Percentiles rank a stretch among this genome's conserved stretches.
phyloP scores from a whole-genome alignment of 2,888 invertebrate species.

The Uropetala carovei region DNA sequence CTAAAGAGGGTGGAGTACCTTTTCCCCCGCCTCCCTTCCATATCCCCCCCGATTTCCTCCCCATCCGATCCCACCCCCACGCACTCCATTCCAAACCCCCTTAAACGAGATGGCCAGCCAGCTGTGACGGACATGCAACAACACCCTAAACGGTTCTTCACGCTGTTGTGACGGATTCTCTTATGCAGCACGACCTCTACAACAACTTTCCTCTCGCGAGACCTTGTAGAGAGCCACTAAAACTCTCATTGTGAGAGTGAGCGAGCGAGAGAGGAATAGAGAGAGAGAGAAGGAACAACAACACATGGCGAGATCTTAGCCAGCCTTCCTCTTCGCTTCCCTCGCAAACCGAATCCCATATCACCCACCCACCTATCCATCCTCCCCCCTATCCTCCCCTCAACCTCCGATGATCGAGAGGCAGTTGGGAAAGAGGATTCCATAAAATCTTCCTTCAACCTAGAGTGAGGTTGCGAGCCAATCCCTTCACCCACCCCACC shows the following conservation, averaged over 20 bases:
- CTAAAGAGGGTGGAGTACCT: background rate
- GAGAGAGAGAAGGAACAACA: background rate
- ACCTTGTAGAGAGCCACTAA: slow-evolving; percentile 19
- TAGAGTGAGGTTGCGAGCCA: background rate
- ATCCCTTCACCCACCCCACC: background rate
- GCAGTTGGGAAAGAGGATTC: background rate
- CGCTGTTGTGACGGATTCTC: slow-evolving; percentile 28
- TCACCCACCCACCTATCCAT: background rate
- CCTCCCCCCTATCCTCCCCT: background rate
- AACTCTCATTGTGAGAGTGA: slow-evolving; percentile 16
- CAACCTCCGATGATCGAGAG: background rate
- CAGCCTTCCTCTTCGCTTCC: background rate
- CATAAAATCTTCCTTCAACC: background rate
- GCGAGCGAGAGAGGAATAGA: too few relatives aligned
- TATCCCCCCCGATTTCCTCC: background rate
- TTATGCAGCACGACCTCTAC: background rate
- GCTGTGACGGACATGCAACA: slow-evolving; percentile 32
- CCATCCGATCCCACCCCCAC: background rate
- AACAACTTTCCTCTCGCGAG: slow-evolving; percentile 14
- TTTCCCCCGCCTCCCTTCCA: background rate
- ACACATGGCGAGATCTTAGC: background rate
- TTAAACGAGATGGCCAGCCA: background rate
- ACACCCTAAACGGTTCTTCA: slow-evolving; percentile 32
- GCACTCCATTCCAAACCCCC: background rate
- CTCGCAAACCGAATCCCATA: background rate